Conservation (phyloP, 2,888 invertebrate species). For the Drosophila fungiperda region DNA sequence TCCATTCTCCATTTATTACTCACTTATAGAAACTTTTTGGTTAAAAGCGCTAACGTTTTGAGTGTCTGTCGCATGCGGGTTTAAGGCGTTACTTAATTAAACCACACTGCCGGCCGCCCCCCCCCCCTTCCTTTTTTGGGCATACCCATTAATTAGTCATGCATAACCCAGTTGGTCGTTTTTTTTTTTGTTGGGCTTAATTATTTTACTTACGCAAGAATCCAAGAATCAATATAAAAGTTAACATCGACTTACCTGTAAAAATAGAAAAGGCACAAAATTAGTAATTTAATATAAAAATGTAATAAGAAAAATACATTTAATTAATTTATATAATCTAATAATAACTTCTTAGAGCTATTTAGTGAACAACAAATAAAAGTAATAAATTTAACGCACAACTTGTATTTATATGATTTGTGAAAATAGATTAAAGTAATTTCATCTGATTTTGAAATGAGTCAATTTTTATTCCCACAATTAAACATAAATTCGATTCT, state of each 20-base stretch:
- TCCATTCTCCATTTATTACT: slow-evolving; percentile 4
- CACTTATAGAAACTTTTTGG: slow-evolving; percentile 17
- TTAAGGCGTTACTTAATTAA: slow-evolving; percentile 11
- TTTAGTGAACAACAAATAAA: not conserved
- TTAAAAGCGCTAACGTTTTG: slow-evolving; percentile 6
- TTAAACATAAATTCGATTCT: not conserved
- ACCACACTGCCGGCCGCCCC: not conserved
- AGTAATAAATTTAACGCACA: not conserved
- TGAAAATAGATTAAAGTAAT: not conserved
- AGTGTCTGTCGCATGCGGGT: slow-evolving; percentile 37
- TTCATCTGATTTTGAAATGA: not conserved
- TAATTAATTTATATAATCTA: not conserved
- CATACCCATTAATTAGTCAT: slow-evolving; percentile 48
- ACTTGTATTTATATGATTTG: not conserved
- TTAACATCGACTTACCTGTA: slow-evolving; percentile 42
- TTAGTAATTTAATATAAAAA: not conserved
- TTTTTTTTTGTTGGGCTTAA: not conserved
- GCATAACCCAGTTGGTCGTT: slow-evolving; percentile 17
- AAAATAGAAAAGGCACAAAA: slow-evolving; percentile 4
- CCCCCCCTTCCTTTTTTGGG: not conserved
- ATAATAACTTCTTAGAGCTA: not conserved
- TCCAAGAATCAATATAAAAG: slow-evolving; percentile 31
- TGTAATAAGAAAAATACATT: not conserved
- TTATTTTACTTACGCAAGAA: slow-evolving; percentile 42
- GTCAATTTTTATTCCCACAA: not conserved